Conservation (phyloP, 1,140 invertebrate species). For the Phymorhynchus buccinoides region DNA sequence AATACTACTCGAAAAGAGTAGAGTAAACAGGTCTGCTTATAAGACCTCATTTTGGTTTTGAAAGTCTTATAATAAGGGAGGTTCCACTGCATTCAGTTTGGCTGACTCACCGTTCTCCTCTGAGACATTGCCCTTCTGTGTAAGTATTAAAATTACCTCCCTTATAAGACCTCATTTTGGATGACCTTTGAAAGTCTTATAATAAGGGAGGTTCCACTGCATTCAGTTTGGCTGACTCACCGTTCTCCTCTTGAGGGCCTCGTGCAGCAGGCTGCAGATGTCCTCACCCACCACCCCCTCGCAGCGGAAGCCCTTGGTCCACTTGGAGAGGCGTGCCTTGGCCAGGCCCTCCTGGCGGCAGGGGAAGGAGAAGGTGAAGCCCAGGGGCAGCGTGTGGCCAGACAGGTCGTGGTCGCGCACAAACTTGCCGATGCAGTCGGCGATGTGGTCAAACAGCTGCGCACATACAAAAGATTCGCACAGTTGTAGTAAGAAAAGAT, state of each 20-base stretch:
- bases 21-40: too few relatives aligned
- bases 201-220: too few relatives aligned
- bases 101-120: slow-evolving; percentile 72
- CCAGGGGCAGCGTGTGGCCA: slow-evolving; percentile 84
- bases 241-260: slow-evolving; percentile 82
- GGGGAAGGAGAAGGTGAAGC: slow-evolving; percentile 99
- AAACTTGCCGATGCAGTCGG: slow-evolving; percentile 94
- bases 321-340: slow-evolving; percentile 88
- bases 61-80: too few relatives aligned
- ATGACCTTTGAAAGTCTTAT: too few relatives aligned
- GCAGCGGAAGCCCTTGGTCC: slow-evolving; percentile 97
- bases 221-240: slow-evolving; percentile 54
- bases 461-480: slow-evolving; percentile 40
- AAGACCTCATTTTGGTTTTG: too few relatives aligned
- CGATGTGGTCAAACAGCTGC: slow-evolving; percentile 96
- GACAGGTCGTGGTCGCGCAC: slow-evolving; percentile 85
- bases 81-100: too few relatives aligned
- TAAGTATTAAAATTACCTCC: too few relatives aligned
- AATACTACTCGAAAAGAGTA: too few relatives aligned
- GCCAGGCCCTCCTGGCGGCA: slow-evolving; percentile 92
- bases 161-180: too few relatives aligned
- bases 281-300: slow-evolving; percentile 89
- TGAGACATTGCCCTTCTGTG: too few relatives aligned
- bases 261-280: slow-evolving; percentile 86
- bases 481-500: too few relatives aligned